phyloP scores from a whole-genome alignment of 2,888 invertebrate genomes.

The Spicauda simplicius region DNA sequence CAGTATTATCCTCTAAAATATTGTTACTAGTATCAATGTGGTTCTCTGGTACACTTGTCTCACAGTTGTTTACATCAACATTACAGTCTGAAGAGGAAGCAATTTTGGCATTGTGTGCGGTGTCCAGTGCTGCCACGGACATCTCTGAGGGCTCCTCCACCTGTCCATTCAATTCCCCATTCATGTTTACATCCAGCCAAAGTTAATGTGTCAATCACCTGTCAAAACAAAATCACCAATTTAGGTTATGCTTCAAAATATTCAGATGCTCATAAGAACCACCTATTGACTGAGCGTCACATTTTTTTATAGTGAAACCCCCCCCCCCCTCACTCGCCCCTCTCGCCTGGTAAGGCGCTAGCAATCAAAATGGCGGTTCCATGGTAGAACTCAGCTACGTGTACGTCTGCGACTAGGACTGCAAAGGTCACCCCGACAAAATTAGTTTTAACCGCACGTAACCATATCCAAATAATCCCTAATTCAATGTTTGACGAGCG shows the following conservation, averaged over 20 bases:
- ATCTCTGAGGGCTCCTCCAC: constrained; percentile 67
- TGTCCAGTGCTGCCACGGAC: constrained; percentile 38
- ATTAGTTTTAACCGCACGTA: constrained; percentile 29
- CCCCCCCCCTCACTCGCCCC: constrained; percentile 61
- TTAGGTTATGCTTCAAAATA: constrained; percentile 59
- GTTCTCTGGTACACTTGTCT: constrained; percentile 44
- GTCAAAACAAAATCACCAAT: constrained; percentile 57
- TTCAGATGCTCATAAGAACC: constrained; percentile 53
- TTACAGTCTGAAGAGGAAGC: constrained; percentile 38
- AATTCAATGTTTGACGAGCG: constrained; percentile 12
- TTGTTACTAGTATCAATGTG: constrained; percentile 32
- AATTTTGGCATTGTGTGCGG: constrained; percentile 44
- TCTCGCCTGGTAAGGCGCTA: constrained; percentile 72
- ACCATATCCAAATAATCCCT: constrained; percentile 6
- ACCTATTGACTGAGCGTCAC: constrained; percentile 62
- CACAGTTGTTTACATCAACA: constrained; percentile 19
- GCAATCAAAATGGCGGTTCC: constrained; percentile 82
- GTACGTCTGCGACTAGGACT: constrained; percentile 55
- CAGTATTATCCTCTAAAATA: constrained; percentile 28
- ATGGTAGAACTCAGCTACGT: constrained; percentile 72
- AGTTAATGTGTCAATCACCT: constrained; percentile 66
- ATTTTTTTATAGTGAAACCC: constrained; percentile 68
- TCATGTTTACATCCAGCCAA: constrained; percentile 65
- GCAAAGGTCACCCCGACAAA: constrained; percentile 52
- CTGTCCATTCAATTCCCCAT: constrained; percentile 69